Conservation (phyloP, 2,797 vertebrate species). For the Protonibea diacanthus region DNA sequence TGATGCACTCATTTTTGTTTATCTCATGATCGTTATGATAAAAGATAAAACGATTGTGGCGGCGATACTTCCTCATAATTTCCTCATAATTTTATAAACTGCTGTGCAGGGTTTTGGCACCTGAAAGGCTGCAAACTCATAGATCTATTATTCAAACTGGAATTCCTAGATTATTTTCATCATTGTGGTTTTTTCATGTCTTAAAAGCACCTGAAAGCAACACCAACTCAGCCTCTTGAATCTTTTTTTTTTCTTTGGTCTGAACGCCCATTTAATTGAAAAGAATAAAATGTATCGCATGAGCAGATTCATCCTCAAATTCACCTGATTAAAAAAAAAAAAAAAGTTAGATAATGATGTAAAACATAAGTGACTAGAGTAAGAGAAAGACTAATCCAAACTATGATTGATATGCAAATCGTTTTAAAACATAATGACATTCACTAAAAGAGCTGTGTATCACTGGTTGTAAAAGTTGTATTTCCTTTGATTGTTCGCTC, state of each 20-base stretch:
- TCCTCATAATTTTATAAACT: neutral
- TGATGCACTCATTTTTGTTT: conserved; percentile 12
- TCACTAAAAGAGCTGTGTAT: neutral
- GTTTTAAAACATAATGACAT: neutral
- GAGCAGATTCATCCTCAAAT: neutral
- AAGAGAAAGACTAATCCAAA: neutral
- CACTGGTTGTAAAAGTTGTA: neutral
- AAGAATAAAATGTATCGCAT: neutral
- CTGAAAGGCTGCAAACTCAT: neutral
- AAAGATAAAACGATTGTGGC: neutral
- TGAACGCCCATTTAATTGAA: conserved; percentile 6
- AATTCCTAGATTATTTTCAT: neutral
- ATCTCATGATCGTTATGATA: neutral
- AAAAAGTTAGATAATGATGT: neutral
- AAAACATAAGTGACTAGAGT: neutral
- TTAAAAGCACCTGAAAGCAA: conserved; percentile 3
- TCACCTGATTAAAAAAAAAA: neutral
- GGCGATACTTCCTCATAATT: neutral
- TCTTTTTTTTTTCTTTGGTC: neutral
- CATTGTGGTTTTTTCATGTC: neutral
- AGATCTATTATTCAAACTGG: neutral
- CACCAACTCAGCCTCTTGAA: neutral
- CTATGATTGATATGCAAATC: no score
- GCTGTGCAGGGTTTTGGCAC: neutral
- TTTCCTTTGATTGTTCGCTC: neutral